Evolutionary conservation across 2,113 vertebrate species (phyloP).

Genomic region (Lasiurus borealis): DNA sequence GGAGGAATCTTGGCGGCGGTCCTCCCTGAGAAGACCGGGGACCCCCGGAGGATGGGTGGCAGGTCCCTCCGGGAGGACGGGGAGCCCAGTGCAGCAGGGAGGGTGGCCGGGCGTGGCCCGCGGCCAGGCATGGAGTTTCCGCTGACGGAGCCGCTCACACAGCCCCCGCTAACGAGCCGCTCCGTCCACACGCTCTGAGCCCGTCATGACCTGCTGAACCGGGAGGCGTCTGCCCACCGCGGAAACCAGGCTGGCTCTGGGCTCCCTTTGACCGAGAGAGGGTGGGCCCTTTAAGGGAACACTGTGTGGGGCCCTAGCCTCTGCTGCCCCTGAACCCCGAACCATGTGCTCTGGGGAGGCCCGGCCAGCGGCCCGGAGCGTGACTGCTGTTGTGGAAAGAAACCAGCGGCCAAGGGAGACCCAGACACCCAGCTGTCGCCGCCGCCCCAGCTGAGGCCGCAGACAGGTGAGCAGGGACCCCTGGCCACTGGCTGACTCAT

Average conservation of each 20-base stretch:
- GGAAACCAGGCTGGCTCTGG: neutral
- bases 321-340: neutral
- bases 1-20: accelerated
- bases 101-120: accelerated
- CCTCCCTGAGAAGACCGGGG: accelerated
- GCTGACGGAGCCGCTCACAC: no score
- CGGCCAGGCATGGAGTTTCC: no score
- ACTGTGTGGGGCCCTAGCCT: neutral
- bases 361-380: neutral
- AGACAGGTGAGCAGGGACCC: no score
- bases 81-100: no score
- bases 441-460: neutral
- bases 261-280: neutral
- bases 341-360: neutral
- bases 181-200: no score
- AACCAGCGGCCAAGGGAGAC: neutral
- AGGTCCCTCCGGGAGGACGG: no score
- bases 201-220: accelerated
- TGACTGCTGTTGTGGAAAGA: neutral
- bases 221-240: neutral
- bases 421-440: neutral
- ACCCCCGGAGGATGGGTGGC: no score
- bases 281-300: neutral
- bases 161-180: no score
- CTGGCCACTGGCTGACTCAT: neutral